A percentile compares a stretch with the other conserved stretches of the same genome.
phyloP scores from a whole-genome alignment of 1,140 invertebrate species.

The Probaryconus sp. region DNA sequence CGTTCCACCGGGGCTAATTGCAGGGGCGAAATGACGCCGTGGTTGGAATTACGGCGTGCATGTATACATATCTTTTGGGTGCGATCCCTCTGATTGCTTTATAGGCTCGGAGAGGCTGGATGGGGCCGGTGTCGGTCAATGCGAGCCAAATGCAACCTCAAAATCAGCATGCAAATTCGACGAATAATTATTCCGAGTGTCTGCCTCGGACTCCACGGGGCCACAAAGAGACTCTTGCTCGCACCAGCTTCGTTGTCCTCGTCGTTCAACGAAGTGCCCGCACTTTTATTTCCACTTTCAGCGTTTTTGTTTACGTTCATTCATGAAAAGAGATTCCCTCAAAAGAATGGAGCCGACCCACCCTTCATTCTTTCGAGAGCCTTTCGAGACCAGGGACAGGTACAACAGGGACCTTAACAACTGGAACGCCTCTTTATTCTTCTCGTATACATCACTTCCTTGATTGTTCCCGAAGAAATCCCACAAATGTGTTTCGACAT shows the following conservation, averaged over 20 bases:
- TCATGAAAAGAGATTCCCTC: conserved; percentile 11
- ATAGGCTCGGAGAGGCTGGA: conserved; percentile 35
- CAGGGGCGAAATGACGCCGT: conserved; percentile 66
- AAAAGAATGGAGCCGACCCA: conserved; percentile 5
- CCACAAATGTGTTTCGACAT: no score
- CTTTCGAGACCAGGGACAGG: conserved; percentile 22
- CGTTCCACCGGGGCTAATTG: conserved; percentile 71
- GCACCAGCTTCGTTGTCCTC: conserved; percentile 60
- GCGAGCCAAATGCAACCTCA: conserved; percentile 71
- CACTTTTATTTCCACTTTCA: conserved; percentile 31
- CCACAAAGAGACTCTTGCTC: conserved; percentile 50
- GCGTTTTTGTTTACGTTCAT: conserved; percentile 43
- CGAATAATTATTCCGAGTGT: conserved; percentile 76
- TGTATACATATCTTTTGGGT: conserved; percentile 49
- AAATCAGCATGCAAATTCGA: conserved; percentile 76
- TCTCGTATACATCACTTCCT: no score
- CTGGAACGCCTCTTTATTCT: background rate
- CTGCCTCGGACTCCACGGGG: conserved; percentile 51
- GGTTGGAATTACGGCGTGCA: conserved; percentile 62
- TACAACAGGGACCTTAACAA: background rate
- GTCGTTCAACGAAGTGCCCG: background rate
- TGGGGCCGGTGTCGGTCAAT: conserved; percentile 24
- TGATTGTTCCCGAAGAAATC: no score
- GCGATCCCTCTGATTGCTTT: conserved; percentile 68
- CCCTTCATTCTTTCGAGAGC: conserved; percentile 24